Percentiles rank a stretch among this genome's conserved stretches.
phyloP scores from a whole-genome alignment of 1,140 invertebrate genomes.

The Pseudomyrmex gracilis region DNA sequence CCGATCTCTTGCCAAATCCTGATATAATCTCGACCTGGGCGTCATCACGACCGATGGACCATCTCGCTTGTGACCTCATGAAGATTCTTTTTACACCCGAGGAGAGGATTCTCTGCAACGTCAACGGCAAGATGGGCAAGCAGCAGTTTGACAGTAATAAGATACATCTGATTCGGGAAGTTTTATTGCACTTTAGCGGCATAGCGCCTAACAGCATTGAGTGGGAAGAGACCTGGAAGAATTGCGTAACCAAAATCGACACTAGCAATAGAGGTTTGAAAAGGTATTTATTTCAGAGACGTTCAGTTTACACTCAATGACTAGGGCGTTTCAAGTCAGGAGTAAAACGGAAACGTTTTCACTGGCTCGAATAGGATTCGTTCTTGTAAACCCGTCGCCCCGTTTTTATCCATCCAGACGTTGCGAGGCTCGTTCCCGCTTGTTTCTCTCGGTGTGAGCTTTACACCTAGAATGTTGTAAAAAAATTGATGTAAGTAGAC shows the following conservation, averaged over 20 bases:
- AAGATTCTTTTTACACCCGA: slow-evolving; percentile 85
- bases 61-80: slow-evolving; percentile 86
- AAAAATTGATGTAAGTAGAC: slow-evolving; percentile 51
- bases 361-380: slow-evolving; percentile 79
- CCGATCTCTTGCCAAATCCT: slow-evolving; percentile 84
- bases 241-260: slow-evolving; percentile 86
- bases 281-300: slow-evolving; percentile 84
- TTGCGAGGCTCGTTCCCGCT: slow-evolving; percentile 35
- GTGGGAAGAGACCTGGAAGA: slow-evolving; percentile 86
- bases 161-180: slow-evolving; percentile 84
- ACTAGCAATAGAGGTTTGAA: slow-evolving; percentile 86
- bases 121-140: slow-evolving; percentile 86
- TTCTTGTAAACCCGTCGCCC: slow-evolving; percentile 51
- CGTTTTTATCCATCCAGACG: slow-evolving; percentile 8
- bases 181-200: slow-evolving; percentile 83
- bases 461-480: slow-evolving; percentile 46
- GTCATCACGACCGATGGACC: slow-evolving; percentile 84
- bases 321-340: slow-evolving; percentile 83
- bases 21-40: slow-evolving; percentile 85
- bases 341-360: slow-evolving; percentile 83
- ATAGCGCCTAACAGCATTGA: slow-evolving; percentile 82
- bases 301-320: slow-evolving; percentile 83
- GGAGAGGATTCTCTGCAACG: slow-evolving; percentile 85
- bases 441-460: slow-evolving; percentile 50
- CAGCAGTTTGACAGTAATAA: slow-evolving; percentile 85